Base-by-base conservation (phyloP, 1,140 invertebrate species). In the Brachionus sp. region DNA sequence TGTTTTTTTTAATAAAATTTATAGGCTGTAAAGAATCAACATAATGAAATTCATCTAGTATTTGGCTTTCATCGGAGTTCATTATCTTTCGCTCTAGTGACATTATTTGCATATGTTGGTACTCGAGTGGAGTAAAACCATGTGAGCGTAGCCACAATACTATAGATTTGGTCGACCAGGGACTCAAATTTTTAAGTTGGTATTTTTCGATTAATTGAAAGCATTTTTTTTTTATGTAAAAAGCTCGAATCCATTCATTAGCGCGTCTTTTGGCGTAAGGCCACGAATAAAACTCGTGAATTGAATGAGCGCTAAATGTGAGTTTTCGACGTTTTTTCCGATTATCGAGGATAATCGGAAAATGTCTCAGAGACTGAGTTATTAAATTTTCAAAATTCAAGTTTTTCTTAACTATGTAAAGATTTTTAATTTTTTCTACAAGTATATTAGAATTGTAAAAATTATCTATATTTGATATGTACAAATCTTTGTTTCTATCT, bases 231-330 rank as follows among this genome's bases (percentile, higher is more conserved):
- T 80, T 80, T 44, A 80, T 62, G 23, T 80, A 62, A n/a, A 57
- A 39, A 62, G 77, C 50, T 37, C 77, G 9, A 1, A 80, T 80
- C 77, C 77, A 80, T 80, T 91, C 91, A 16, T 88, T 86, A 19
- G 91, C 90, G 84, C 88, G 85, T 83, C 90, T 89, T 84, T 91
- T 91, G 6, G 89, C 90, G 37, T 89, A 84, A 83, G 89, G 90
- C 86, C 88, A 90, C 3, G 85, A 84, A n/a, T 89, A 84, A 86
- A 89, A 92, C 57, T 90, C 88, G n/a, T 89, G 86, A 44, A 86
- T 82, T 80, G 86, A 89, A 6, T 84, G 33, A 29, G 89, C 90
- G 88, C 87, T 83, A 90, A 91, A 35, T 90, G 90, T 5, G 1
- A 62, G 29, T 16, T 29, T 80, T 57, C 9, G 33, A 2, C 10